Evolutionary conservation across 1,140 invertebrate genomes (phyloP).

Genomic region (Lasioglossum baleicum): DNA sequence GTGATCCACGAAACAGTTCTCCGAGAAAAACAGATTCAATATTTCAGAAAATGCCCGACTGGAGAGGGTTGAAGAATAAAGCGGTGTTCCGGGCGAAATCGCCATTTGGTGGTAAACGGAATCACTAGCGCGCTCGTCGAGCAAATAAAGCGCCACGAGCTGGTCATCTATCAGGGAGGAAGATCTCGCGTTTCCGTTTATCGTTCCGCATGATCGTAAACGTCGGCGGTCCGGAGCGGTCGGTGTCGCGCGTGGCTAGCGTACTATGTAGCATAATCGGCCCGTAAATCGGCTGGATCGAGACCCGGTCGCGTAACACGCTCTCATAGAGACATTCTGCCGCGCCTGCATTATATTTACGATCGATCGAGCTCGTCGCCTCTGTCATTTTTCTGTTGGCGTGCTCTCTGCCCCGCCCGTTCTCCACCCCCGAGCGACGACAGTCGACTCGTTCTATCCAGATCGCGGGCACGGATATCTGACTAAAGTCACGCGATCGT

Average conservation of each 20-base stretch:
- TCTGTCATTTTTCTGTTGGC: slow-evolving; percentile 12
- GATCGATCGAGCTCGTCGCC: slow-evolving; percentile 39
- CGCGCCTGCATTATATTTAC: slow-evolving; percentile 39
- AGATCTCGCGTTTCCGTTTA: background rate
- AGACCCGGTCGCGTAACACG: slow-evolving; percentile 38
- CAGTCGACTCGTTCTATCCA: slow-evolving; percentile 37
- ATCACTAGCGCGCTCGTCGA: no score
- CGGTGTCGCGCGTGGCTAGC: background rate
- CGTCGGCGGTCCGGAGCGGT: background rate
- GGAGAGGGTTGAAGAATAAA: no score
- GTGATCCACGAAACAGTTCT: no score
- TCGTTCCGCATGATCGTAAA: background rate
- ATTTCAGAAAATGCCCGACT: no score
- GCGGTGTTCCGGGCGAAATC: no score
- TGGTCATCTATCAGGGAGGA: background rate
- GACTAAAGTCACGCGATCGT: slow-evolving; percentile 70
- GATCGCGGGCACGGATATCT: slow-evolving; percentile 60
- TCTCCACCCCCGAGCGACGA: background rate
- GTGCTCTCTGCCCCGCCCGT: background rate
- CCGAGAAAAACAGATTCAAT: no score
- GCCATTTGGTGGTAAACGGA: no score
- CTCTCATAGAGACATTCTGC: slow-evolving; percentile 8
- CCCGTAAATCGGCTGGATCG: slow-evolving; percentile 38
- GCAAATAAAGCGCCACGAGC: background rate
- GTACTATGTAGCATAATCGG: slow-evolving; percentile 32